These are phyloP conservation scores for Amia ocellicauda DNA, from an alignment of 2,113 vertebrate species.

Conservation along the genomic window DNA sequence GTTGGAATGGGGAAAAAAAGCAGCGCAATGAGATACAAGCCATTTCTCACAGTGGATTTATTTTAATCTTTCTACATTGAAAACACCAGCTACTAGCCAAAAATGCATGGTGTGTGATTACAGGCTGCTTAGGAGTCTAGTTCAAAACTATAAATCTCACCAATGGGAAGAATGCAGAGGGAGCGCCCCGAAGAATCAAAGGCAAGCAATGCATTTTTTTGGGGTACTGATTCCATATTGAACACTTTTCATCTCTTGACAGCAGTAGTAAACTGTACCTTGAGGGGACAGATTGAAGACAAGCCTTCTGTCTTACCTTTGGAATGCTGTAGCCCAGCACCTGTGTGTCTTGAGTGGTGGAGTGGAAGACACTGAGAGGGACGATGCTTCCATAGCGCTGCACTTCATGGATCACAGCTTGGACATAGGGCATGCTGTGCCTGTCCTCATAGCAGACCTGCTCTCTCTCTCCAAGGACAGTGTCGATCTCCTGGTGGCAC, in stretches of 20 bases:
- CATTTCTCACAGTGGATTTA: not conserved
- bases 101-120: no score
- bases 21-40: not conserved
- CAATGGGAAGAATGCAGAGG: no score
- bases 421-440: slow-evolving; percentile 50
- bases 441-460: slow-evolving; percentile 41
- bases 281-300: no score
- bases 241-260: no score
- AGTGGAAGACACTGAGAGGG: slow-evolving; percentile 38
- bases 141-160: no score
- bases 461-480: slow-evolving; percentile 36
- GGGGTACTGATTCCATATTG: no score
- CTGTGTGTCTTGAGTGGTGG: slow-evolving; percentile 35
- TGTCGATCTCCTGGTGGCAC: slow-evolving; percentile 56
- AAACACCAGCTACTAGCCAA: no score
- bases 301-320: slow-evolving; percentile 28
- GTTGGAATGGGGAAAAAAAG: not conserved
- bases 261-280: no score
- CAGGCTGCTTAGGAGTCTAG: no score
- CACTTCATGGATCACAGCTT: slow-evolving; percentile 47
- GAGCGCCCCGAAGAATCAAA: no score
- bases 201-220: no score
- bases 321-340: slow-evolving; percentile 41
- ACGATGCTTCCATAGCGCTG: slow-evolving; percentile 38
- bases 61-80: no score